Percentiles rank a stretch among this genome's conserved stretches.
These are phyloP conservation scores for Aphrophora alni DNA, from an alignment of 2,888 invertebrate species.

Conservation along the genomic window DNA sequence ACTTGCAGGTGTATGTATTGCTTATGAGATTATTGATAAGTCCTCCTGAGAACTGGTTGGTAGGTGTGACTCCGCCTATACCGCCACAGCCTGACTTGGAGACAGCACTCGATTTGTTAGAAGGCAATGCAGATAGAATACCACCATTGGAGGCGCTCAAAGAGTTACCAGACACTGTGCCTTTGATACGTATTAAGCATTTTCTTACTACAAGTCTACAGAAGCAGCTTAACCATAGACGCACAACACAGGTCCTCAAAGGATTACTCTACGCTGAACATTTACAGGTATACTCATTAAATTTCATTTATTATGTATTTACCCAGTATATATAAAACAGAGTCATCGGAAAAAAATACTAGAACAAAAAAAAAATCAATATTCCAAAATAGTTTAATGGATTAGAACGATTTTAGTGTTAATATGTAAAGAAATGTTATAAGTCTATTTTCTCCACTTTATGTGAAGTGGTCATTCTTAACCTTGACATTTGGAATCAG, in stretches of 20 bases:
- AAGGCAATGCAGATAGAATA: conserved; percentile 74
- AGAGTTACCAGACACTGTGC: conserved; percentile 81
- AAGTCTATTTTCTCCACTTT: too few relatives aligned
- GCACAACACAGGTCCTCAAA: conserved; percentile 79
- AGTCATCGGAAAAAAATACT: too few relatives aligned
- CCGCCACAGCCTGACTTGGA: conserved; percentile 74
- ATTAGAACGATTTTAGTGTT: conserved; percentile 17
- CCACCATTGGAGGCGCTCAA: conserved; percentile 67
- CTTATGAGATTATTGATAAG: conserved; percentile 65
- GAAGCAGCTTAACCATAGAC: conserved; percentile 73
- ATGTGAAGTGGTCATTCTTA: too few relatives aligned
- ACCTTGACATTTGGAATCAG: too few relatives aligned
- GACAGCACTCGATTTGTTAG: conserved; percentile 79
- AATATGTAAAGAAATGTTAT: neutral
- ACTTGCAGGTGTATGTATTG: conserved; percentile 65
- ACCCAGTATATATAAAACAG: conserved; percentile 19
- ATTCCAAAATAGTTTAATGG: neutral
- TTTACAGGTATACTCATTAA: conserved; percentile 71
- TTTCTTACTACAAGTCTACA: conserved; percentile 82
- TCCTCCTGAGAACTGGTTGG: conserved; percentile 59
- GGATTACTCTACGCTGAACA: conserved; percentile 86
- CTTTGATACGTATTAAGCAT: conserved; percentile 75
- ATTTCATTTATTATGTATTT: neutral
- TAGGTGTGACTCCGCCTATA: conserved; percentile 55
- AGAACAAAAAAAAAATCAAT: too few relatives aligned